A percentile compares a stretch with the other conserved stretches of the same genome.
These are phyloP conservation scores for Myotis vivesi DNA, from an alignment of 2,797 vertebrate species.

Conservation along the genomic window DNA sequence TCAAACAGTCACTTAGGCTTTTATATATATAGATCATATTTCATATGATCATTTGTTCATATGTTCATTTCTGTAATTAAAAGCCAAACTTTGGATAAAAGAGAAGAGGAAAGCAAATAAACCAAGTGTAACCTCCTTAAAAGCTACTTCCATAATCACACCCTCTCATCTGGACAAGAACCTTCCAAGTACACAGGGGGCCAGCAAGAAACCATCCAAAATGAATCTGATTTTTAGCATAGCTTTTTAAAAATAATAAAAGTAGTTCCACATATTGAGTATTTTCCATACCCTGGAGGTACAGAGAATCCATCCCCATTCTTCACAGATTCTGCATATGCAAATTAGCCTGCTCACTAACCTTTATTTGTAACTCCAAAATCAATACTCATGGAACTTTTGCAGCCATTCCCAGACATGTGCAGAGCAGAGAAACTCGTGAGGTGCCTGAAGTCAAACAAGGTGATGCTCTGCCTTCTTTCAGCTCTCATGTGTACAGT, in stretches of 20 bases:
- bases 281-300: neutral
- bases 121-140: neutral
- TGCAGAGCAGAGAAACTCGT: neutral
- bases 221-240: neutral
- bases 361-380: neutral
- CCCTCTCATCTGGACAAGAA: neutral
- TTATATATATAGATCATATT: neutral
- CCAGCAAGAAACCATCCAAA: neutral
- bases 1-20: too few species aligned
- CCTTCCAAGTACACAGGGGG: neutral
- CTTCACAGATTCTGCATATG: neutral
- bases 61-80: slow-evolving; percentile 14
- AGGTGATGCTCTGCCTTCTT: neutral
- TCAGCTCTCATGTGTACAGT: neutral
- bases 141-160: neutral
- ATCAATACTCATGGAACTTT: neutral
- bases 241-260: neutral
- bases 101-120: neutral
- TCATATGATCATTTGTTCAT: neutral
- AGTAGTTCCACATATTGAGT: neutral
- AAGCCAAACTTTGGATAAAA: neutral
- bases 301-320: neutral
- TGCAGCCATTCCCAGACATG: neutral
- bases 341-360: neutral
- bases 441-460: neutral